phyloP scores from a whole-genome alignment of 1,140 invertebrate genomes.

The Bombus ignitus region DNA sequence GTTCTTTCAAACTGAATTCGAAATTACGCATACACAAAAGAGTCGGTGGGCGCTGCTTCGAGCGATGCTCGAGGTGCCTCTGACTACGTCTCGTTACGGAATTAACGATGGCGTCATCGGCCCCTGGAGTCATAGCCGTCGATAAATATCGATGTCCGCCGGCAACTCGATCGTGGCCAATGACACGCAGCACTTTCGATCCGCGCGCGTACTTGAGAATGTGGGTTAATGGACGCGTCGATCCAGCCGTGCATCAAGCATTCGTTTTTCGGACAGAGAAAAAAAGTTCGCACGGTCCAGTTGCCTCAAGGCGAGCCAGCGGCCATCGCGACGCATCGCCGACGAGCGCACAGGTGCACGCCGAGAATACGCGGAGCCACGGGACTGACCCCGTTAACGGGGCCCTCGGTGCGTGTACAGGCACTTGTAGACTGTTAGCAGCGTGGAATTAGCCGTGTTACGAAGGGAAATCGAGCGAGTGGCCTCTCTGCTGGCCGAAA shows the following conservation, averaged over 20 bases:
- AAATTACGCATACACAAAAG: neutral
- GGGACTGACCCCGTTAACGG: conserved; percentile 61
- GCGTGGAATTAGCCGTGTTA: conserved; percentile 53
- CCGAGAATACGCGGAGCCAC: conserved; percentile 43
- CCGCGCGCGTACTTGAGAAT: conserved; percentile 58
- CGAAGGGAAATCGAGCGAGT: conserved; percentile 56
- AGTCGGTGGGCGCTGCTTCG: too few relatives aligned
- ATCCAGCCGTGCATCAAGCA: conserved; percentile 37
- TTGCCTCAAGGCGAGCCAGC: conserved; percentile 45
- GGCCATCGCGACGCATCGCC: neutral
- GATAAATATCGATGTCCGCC: conserved; percentile 41
- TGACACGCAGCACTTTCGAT: conserved; percentile 48
- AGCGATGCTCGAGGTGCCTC: neutral
- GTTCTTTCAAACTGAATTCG: neutral
- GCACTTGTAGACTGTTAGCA: conserved; percentile 8
- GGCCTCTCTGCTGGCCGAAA: neutral
- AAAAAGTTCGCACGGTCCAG: conserved; percentile 53
- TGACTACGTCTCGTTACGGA: neutral
- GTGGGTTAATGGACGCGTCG: conserved; percentile 61
- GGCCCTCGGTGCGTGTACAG: neutral
- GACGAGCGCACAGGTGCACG: conserved; percentile 38
- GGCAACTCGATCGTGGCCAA: conserved; percentile 12
- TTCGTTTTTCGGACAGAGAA: conserved; percentile 21
- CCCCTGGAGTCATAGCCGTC: conserved; percentile 19
- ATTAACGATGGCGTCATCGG: conserved; percentile 35